Evolutionary conservation across 2,797 vertebrate genomes (phyloP).

Genomic region (Pteropus rufus): DNA sequence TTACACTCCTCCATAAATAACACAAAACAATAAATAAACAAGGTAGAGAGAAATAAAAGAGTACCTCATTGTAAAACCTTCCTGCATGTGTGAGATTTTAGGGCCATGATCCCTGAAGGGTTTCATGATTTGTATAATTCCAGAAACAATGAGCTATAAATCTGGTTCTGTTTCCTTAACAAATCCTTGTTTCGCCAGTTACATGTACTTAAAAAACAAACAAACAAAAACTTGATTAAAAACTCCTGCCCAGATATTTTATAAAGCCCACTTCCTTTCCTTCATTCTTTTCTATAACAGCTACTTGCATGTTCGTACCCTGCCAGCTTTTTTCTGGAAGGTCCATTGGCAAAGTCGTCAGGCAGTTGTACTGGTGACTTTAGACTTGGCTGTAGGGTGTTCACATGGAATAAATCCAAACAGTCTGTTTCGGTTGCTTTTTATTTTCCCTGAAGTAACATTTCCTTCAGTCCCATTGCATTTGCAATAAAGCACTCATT

Average conservation of each 20-base stretch:
- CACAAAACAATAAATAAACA: not conserved
- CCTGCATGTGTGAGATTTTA: not conserved
- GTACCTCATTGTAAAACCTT: not conserved
- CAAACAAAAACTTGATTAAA: not conserved
- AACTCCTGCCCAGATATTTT: constrained; percentile 19
- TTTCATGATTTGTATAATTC: not conserved
- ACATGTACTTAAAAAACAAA: constrained; percentile 33
- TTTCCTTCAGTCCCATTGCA: constrained; percentile 38
- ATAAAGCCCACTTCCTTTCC: not conserved
- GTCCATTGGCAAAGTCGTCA: constrained; percentile 33
- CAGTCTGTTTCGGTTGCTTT: constrained; percentile 27
- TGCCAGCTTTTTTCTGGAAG: constrained; percentile 29
- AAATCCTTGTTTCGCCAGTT: not conserved
- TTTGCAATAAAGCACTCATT: constrained; percentile 59
- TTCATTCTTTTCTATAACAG: constrained; percentile 47
- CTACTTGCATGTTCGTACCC: not conserved
- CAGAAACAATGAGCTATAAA: not conserved
- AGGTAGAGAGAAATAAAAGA: not conserved
- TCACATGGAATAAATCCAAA: constrained; percentile 54
- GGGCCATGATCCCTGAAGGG: not conserved
- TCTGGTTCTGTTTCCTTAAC: not conserved
- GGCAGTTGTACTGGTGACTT: constrained; percentile 23
- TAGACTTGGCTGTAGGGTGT: constrained; percentile 38
- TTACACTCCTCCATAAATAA: not conserved
- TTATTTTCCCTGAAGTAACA: constrained; percentile 45